Evolutionary conservation across 2,113 vertebrate species (phyloP), one percentile per base, ranked within the genome.

Genomic region (Eubucco bourcierii): DNA sequence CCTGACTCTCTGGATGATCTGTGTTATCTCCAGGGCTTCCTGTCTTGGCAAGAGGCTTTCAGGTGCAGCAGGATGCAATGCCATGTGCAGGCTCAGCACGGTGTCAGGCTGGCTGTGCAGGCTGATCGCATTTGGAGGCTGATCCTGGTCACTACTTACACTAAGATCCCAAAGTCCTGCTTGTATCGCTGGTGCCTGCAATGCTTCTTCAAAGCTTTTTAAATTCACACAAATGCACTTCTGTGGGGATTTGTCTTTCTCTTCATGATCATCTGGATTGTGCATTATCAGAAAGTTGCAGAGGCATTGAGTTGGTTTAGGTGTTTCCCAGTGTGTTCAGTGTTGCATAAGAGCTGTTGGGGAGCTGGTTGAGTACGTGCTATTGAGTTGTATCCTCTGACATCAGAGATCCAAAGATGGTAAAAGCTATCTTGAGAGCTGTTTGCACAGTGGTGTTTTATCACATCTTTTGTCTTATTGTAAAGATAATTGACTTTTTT

Each of bases 101-200:
- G 37, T 39, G 37, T 39, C 37, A 39, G 4, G 37, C 37, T 39
- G 37, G 37, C 37, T 39, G 37, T 39, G 37, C 37, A 39, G 37
- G 37, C 37, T 11, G 10, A 39, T 39, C 11, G 37, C 37, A 10
- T 37, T 37, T 37, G 37, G 37, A 39, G 37, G 37, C 37, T 39
- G 37, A 39, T 39, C 37, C 37, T 39, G 37, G 10, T 39, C 37
- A 39, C 37, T 39, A 11, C 9, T 37, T 79, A 37, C 7, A 56
- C 15, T 61, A 79, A 82, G 82, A 61, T 41, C 31, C 0, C 0
- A 14, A 27, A n/a, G 1, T 3, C 2, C 53, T 87, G 3, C 7
- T 39, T 71, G 15, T 59, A n/a, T 8, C 55, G 58, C 2, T 44
- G 3, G 12, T 33, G 72, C 65, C 9, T 52, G 25, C 31, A 87